Evolutionary conservation across 2,888 invertebrate genomes (phyloP).

Genomic region (Meganola albula): DNA sequence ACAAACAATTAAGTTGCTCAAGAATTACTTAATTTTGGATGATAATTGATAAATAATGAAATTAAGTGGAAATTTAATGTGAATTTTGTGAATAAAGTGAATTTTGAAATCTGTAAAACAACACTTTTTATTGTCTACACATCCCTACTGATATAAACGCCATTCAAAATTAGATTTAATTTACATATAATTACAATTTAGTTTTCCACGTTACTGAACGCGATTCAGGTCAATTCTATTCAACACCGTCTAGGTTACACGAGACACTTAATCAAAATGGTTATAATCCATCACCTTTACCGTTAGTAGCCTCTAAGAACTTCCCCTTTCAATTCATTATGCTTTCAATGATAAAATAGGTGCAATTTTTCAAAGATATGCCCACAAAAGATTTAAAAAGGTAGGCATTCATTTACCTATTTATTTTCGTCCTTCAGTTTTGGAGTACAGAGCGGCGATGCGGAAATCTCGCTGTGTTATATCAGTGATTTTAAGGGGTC

Average conservation of each 20-base stretch:
- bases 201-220: no score
- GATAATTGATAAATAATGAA: no score
- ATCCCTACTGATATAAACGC: no score
- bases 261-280: constrained; percentile 39
- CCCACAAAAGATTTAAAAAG: constrained; percentile 31
- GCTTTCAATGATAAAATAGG: constrained; percentile 38
- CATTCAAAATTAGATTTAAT: no score
- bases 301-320: constrained; percentile 26
- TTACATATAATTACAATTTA: no score
- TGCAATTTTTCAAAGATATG: constrained; percentile 49
- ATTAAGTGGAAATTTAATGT: no score
- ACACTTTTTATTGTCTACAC: no score
- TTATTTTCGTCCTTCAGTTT: constrained; percentile 13
- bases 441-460: constrained; percentile 17
- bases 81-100: no score
- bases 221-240: constrained; percentile 13
- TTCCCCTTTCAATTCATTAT: constrained; percentile 49
- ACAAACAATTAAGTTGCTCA: no score
- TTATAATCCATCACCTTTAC: constrained; percentile 45
- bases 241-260: constrained; percentile 24
- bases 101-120: no score
- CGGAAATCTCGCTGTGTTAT: constrained; percentile 16
- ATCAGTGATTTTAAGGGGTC: constrained; percentile 22
- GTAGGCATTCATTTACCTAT: constrained; percentile 19
- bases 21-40: no score